Conservation (phyloP, 2,888 invertebrate genomes). For the Tillus elongatus region DNA sequence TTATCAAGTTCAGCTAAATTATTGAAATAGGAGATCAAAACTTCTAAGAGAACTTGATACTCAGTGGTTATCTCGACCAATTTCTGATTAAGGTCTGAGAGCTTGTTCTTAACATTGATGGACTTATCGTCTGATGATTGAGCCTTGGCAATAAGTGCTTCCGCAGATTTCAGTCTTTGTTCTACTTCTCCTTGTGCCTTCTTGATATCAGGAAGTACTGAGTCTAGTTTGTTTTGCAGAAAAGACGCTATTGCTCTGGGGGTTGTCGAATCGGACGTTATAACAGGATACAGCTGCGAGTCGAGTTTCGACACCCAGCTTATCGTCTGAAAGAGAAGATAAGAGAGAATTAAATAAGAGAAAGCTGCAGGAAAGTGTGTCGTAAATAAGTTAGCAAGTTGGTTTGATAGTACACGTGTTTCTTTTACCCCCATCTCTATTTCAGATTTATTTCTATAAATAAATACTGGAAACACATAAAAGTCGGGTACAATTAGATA, state of each 20-base stretch:
- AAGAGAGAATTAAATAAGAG: slow-evolving; percentile 8
- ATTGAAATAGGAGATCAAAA: slow-evolving; percentile 61
- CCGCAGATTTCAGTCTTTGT: slow-evolving; percentile 55
- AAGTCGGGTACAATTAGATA: no score
- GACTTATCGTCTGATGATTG: slow-evolving; percentile 44
- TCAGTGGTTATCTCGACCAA: slow-evolving; percentile 59
- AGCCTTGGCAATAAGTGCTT: slow-evolving; percentile 55
- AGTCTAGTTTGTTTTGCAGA: slow-evolving; percentile 49
- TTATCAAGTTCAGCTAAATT: slow-evolving; percentile 55
- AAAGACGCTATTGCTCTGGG: slow-evolving; percentile 49
- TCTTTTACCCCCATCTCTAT: no score
- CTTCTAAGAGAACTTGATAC: slow-evolving; percentile 56
- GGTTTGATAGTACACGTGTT: no score
- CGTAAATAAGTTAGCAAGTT: no score
- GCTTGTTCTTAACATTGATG: slow-evolving; percentile 54
- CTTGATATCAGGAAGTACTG: slow-evolving; percentile 52
- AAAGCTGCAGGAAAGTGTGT: no score
- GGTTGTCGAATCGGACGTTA: slow-evolving; percentile 53
- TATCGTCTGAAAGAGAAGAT: slow-evolving; percentile 46
- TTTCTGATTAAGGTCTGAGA: slow-evolving; percentile 57
- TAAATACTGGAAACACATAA: no score
- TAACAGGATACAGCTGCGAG: slow-evolving; percentile 65
- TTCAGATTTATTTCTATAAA: no score
- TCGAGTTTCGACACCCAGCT: slow-evolving; percentile 60
- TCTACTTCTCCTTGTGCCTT: slow-evolving; percentile 60